Conservation (phyloP, 2,888 invertebrate genomes). For the Callyntrura guangdongensis region DNA sequence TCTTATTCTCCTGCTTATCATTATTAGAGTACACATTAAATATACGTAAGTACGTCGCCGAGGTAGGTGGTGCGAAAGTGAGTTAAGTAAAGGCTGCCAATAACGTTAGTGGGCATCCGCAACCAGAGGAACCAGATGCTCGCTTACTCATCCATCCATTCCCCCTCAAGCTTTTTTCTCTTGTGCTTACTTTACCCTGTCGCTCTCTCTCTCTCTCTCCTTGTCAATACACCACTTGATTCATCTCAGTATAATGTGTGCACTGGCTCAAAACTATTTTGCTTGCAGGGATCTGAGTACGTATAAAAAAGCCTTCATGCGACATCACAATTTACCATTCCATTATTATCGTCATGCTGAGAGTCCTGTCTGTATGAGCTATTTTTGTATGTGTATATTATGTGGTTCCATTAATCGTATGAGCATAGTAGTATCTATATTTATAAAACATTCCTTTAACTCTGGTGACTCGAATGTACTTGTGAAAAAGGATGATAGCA, state of each 20-base stretch:
- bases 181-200: conserved; percentile 49
- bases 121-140: conserved; percentile 73
- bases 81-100: conserved; percentile 57
- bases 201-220: conserved; percentile 25
- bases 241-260: conserved; percentile 51
- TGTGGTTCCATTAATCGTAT: conserved; percentile 35
- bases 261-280: neutral
- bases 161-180: conserved; percentile 65
- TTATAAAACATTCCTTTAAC: neutral
- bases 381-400: conserved; percentile 40
- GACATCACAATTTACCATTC: conserved; percentile 5
- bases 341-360: neutral
- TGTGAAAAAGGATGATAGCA: neutral
- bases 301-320: conserved; percentile 8
- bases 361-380: neutral
- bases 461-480: neutral
- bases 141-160: conserved; percentile 70
- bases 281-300: conserved; percentile 9
- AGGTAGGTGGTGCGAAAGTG: neutral
- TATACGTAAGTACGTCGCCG: neutral
- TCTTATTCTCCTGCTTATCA: conserved; percentile 41
- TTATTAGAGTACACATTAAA: conserved; percentile 8
- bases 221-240: conserved; percentile 63
- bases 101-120: conserved; percentile 75
- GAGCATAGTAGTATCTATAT: neutral